Percentiles rank a stretch among this genome's conserved stretches.
These are phyloP conservation scores for Quadroppia sp. DNA, from an alignment of 2,888 invertebrate species.

Conservation along the genomic window DNA sequence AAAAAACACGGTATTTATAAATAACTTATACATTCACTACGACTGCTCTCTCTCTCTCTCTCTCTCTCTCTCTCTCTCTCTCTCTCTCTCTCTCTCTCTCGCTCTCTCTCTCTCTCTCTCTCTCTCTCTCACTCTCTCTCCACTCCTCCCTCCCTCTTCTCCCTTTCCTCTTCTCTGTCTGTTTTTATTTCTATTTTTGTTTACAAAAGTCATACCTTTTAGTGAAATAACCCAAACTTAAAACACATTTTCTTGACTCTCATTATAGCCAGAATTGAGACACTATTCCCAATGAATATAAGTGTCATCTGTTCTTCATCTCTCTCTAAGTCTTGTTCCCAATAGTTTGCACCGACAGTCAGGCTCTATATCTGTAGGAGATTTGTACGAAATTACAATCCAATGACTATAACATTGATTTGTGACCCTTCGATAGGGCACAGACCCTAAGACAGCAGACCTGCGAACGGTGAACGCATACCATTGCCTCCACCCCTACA, in stretches of 20 bases:
- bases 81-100: neutral
- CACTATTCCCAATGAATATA: constrained; percentile 17
- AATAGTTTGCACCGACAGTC: constrained; percentile 9
- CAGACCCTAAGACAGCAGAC: neutral
- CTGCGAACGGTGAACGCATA: neutral
- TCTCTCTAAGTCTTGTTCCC: neutral
- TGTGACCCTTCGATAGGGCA: neutral
- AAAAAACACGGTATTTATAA: no score
- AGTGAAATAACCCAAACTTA: constrained; percentile 15
- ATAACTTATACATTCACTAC: no score
- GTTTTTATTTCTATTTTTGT: constrained; percentile 21
- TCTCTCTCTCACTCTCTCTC: constrained; percentile 21
- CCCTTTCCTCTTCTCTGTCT: neutral
- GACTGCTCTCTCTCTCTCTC: constrained; percentile 15
- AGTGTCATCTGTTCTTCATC: constrained; percentile 15
- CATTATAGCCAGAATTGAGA: constrained; percentile 12
- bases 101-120: constrained; percentile 1
- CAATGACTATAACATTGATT: constrained; percentile 5
- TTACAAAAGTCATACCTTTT: constrained; percentile 25
- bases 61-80: neutral
- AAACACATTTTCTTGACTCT: neutral
- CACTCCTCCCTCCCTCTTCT: neutral
- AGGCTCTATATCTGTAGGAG: neutral
- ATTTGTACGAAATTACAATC: neutral
- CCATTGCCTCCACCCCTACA: neutral